Evolutionary conservation across 2,797 vertebrate genomes (phyloP).

Genomic region (Chrosomus eos): DNA sequence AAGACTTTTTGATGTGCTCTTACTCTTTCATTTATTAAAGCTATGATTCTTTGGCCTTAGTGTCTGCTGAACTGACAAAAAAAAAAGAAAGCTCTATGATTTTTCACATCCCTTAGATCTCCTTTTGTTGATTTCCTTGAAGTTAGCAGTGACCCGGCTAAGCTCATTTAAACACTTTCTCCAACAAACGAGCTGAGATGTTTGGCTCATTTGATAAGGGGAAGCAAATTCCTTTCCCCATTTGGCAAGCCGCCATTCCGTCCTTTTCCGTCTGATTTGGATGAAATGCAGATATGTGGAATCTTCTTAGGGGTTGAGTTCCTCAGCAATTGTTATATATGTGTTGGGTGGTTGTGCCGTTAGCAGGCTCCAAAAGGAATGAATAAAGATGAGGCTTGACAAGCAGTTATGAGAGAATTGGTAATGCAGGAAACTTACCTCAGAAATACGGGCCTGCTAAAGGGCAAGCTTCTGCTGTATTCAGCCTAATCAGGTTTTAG

Average conservation of each 20-base stretch:
- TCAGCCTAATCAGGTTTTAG: slow-evolving; percentile 55
- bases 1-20: slow-evolving; percentile 52
- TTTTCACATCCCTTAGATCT: slow-evolving; percentile 1
- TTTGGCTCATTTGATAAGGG: slow-evolving; percentile 38
- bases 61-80: slow-evolving; percentile 45
- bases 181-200: slow-evolving; percentile 34
- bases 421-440: slow-evolving; percentile 41
- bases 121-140: slow-evolving; percentile 38
- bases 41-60: slow-evolving; percentile 49
- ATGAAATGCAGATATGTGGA: slow-evolving; percentile 24
- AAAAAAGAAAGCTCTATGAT: slow-evolving; percentile 22
- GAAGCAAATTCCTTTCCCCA: background rate
- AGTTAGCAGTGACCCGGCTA: slow-evolving; percentile 29
- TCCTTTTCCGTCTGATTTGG: slow-evolving; percentile 4
- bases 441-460: slow-evolving; percentile 50
- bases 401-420: slow-evolving; percentile 54
- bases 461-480: slow-evolving; percentile 53
- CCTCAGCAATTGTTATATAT: slow-evolving; percentile 29
- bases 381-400: slow-evolving; percentile 45
- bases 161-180: slow-evolving; percentile 35
- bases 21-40: slow-evolving; percentile 45
- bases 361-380: slow-evolving; percentile 24
- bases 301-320: background rate
- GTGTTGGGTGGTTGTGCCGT: slow-evolving; percentile 43
- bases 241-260: background rate